Evolutionary conservation across 2,888 invertebrate genomes (phyloP), one percentile per base, ranked within the genome.

Genomic region (Cataglyphis albicans): DNA sequence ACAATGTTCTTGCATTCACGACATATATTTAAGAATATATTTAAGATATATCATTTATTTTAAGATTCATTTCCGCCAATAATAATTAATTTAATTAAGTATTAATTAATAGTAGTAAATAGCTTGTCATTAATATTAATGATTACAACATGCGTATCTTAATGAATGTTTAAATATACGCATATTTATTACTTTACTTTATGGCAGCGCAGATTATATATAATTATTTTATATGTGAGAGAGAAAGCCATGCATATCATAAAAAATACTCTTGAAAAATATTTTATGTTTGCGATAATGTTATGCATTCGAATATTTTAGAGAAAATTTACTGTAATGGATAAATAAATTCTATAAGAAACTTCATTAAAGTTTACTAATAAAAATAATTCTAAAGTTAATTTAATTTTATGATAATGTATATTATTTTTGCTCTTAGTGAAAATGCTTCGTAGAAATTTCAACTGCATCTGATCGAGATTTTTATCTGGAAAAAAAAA

Each of bases 361-460:
- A 29, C 59, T 59, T 41, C 41, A 4, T 41, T 4, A 73, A 59
- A 73, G 6, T 61, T 21, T 25, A 9, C 44, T 9, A 63, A 48
- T 21, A 32, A 38, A 38, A 55, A 55, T 0, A 1, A 29, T 64
- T 12, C 12, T 64, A 3, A 52, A 21, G 2, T 1, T 29, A 3
- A 52, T 25, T 15, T 18, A 25, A 21, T 32, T 44, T 25, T 18
- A 7, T 21, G 38, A 10, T 3, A 44, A 29, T 21, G 65, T 38
- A 38, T 29, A 21, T 59, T 29, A 21, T 59, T 78, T 55, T 32
- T 59, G 15, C 44, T 41, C 32, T 29, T 12, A 7, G 59, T 59
- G 3, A 78, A 59, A 70, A 57, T 21, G 44, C 32, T 70, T 32
- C 32, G 32, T 21, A 59, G 44, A 44, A 78, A 59, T 68, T 29